Percentiles rank a stretch among this genome's conserved stretches.
phyloP scores from a whole-genome alignment of 2,888 invertebrate species.

The Strigamia crassipes region DNA sequence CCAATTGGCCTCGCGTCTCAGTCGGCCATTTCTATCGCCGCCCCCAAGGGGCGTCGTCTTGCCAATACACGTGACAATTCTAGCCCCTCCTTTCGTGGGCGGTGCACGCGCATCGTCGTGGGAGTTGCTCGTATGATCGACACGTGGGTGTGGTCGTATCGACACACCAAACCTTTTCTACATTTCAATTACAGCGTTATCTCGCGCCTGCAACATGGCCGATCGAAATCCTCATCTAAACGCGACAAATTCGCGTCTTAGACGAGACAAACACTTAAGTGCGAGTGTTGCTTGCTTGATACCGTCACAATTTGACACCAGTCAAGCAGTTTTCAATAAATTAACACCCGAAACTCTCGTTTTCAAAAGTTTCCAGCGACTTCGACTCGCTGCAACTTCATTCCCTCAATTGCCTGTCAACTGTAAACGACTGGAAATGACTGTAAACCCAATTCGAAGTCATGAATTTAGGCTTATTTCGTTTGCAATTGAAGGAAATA shows the following conservation, averaged over 20 bases:
- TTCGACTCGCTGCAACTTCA: too few species aligned
- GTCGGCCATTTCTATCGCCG: slow-evolving; percentile 34
- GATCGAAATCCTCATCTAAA: neutral
- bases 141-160: slow-evolving; percentile 20
- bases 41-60: slow-evolving; percentile 31
- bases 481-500: too few species aligned
- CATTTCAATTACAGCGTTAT: slow-evolving; percentile 11
- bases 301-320: too few species aligned
- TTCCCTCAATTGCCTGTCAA: too few species aligned
- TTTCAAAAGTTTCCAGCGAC: too few species aligned
- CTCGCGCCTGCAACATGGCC: neutral
- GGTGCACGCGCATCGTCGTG: neutral
- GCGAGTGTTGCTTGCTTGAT: too few species aligned
- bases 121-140: neutral
- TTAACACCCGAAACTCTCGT: too few species aligned
- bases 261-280: neutral
- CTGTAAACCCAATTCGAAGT: too few species aligned
- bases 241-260: neutral
- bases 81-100: slow-evolving; percentile 34
- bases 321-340: too few species aligned
- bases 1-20: slow-evolving; percentile 8
- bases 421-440: too few species aligned
- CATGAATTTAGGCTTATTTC: too few species aligned
- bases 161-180: neutral
- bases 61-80: slow-evolving; percentile 1